Evolutionary conservation across 2,797 vertebrate genomes (phyloP), one percentile per base, ranked within the genome.

Genomic region (Apogon talboti): DNA sequence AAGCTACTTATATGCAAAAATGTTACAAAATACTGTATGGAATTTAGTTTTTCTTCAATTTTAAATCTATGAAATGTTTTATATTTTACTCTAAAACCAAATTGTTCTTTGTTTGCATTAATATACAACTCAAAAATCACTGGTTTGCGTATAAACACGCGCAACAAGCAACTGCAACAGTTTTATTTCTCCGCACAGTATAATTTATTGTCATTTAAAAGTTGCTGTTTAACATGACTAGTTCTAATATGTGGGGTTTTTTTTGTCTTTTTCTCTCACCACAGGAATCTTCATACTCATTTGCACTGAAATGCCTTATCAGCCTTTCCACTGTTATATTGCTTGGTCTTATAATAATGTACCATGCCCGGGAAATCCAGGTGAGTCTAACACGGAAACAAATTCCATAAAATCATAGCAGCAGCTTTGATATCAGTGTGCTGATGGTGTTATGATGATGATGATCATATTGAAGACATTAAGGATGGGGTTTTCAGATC

Each of bases 281-380:
- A 37, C 68, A 98, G 96, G 96, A 95, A 87, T 98, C 96, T 53
- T 95, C 96, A 80, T 97, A 95, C 82, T 98, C 96, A 60, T 96
- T 98, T 86, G 96, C 96, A 85, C 95, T 98, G 93, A 98, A 98
- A 95, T 97, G 96, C 94, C 96, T 98, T 94, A 98, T 98, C 96
- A 98, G 96, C 94, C 96, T 98, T 90, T 98, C 96, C 79, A 98
- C 96, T 61, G 89, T 96, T 92, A 96, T 98, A 93, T 93, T 98
- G 82, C 94, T 98, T 91, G 96, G 96, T 88, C 96, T 98, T 86
- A 96, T 98, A 85, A 87, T 97, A 92, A 96, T 98, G 92, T 98
- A 98, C 94, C 96, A 98, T 43, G 96, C 96, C 84, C 92, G 96
- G 66, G 96, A 98, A 94, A 96, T 98, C 90, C 96, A 98, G 96